A percentile compares a stretch with the other conserved stretches of the same genome.
phyloP scores from a whole-genome alignment of 2,888 invertebrate genomes.

The Drosophila robusta region DNA sequence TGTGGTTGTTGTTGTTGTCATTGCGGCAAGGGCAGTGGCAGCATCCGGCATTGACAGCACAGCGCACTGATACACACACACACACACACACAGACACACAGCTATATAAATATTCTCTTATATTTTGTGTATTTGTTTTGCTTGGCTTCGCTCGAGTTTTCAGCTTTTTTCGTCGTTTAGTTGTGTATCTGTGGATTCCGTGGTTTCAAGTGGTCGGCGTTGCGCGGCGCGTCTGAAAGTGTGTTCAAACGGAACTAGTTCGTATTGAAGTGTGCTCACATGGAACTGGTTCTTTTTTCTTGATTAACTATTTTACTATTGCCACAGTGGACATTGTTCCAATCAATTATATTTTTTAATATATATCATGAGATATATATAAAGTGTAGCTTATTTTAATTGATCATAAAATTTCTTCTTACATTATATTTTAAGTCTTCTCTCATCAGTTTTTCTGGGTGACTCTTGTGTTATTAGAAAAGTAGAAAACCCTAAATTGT shows the following conservation, averaged over 20 bases:
- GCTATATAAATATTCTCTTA: conserved; percentile 24
- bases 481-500: background rate
- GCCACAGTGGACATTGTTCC: too few species aligned
- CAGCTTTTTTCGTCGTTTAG: conserved; percentile 39
- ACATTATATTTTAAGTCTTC: too few species aligned
- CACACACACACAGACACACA: conserved; percentile 35
- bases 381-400: too few species aligned
- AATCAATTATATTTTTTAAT: too few species aligned
- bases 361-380: too few species aligned
- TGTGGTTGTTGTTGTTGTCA: conserved; percentile 38
- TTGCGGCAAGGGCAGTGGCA: conserved; percentile 58
- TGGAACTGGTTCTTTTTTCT: background rate
- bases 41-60: conserved; percentile 78
- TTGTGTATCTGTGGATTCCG: conserved; percentile 28
- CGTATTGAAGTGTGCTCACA: background rate
- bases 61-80: conserved; percentile 27
- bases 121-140: conserved; percentile 58
- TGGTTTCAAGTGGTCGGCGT: conserved; percentile 18
- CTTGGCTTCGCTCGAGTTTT: conserved; percentile 41
- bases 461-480: background rate
- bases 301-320: background rate
- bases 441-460: too few species aligned
- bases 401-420: too few species aligned
- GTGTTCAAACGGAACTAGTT: conserved; percentile 27
- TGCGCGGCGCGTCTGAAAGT: background rate